A percentile compares a stretch with the other conserved stretches of the same genome.
These are phyloP conservation scores for Tupaia tana DNA, from an alignment of 2,113 vertebrate genomes.

Conservation along the genomic window DNA sequence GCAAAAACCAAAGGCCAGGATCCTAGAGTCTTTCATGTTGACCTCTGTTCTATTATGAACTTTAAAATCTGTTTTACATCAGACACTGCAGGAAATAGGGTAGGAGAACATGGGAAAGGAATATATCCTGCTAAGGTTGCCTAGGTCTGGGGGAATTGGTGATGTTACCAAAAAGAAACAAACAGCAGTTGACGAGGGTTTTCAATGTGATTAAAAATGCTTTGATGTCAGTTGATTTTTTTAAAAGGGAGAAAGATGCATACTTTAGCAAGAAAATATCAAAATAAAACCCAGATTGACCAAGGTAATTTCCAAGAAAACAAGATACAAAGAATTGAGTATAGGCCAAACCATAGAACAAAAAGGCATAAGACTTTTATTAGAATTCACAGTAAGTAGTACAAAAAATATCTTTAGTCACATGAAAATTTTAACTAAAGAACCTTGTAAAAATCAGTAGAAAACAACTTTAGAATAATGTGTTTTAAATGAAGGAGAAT, in stretches of 20 bases:
- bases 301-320: neutral
- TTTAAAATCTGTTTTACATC: conserved; percentile 90
- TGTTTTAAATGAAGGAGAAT: neutral
- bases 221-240: conserved; percentile 93
- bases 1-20: conserved; percentile 83
- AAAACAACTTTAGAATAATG: too few relatives aligned
- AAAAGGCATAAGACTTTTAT: neutral
- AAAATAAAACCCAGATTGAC: neutral
- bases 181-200: conserved; percentile 89
- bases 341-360: neutral
- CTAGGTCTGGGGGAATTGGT: conserved; percentile 85
- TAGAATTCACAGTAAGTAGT: neutral
- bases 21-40: conserved; percentile 89
- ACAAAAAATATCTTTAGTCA: neutral
- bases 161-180: conserved; percentile 92
- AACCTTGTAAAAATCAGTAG: too few relatives aligned
- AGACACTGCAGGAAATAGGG: conserved; percentile 83
- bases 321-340: neutral
- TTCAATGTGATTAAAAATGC: conserved; percentile 84
- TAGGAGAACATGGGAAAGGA: conserved; percentile 85
- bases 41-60: conserved; percentile 88
- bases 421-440: neutral
- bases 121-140: conserved; percentile 77
- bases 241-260: conserved; percentile 80
- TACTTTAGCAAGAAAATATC: conserved; percentile 73